Conservation (phyloP, 2,113 vertebrate genomes). For the Boleophthalmus pectinirostris region DNA sequence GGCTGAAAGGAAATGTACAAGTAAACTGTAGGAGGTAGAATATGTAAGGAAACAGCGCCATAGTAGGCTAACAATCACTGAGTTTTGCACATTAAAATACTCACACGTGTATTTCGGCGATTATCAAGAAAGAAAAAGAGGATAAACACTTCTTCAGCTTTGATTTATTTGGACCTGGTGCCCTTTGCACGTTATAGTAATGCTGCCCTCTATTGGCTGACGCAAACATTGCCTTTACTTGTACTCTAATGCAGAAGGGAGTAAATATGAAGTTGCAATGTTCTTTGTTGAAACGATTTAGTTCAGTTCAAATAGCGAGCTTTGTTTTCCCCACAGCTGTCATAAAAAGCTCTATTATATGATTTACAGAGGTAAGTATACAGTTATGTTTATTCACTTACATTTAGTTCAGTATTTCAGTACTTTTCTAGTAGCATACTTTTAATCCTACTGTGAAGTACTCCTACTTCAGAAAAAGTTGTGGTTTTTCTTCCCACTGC, state of each 20-base stretch:
- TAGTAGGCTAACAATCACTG: neutral
- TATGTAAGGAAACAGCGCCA: neutral
- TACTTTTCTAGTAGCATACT: no score
- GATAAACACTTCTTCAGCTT: neutral
- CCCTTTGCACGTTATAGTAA: slow-evolving; percentile 25
- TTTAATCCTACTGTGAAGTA: no score
- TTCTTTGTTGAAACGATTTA: neutral
- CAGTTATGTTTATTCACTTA: no score
- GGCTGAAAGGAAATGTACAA: neutral
- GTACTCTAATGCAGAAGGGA: neutral
- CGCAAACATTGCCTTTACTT: neutral
- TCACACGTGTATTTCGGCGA: neutral
- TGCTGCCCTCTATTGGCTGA: slow-evolving; percentile 70
- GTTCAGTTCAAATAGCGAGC: no score
- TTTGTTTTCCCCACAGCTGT: no score
- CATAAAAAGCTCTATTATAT: no score
- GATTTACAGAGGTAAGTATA: no score
- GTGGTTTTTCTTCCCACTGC: no score
- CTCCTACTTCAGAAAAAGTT: no score
- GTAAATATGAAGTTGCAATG: neutral
- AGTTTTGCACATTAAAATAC: neutral
- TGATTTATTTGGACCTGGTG: neutral
- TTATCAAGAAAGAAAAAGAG: neutral
- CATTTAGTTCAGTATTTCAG: no score
- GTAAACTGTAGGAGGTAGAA: neutral